These are phyloP conservation scores for Lacerta agilis DNA, from an alignment of 2,797 vertebrate genomes.

Conservation along the genomic window DNA sequence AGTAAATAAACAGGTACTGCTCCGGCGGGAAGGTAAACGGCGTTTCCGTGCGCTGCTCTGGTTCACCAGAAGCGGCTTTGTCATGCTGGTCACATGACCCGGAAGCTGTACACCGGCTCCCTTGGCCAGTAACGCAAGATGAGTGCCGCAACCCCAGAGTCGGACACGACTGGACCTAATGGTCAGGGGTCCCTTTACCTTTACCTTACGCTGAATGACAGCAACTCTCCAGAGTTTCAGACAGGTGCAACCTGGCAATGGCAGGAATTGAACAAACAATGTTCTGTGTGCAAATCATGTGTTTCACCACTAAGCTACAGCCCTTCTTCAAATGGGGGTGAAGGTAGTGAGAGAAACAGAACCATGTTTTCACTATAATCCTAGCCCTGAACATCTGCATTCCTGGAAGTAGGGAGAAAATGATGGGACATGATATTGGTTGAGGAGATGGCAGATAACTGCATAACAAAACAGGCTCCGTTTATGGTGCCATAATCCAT, in stretches of 20 bases:
- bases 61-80: no score
- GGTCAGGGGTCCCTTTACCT: no score
- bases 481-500: neutral
- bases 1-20: no score
- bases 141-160: no score
- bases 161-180: no score
- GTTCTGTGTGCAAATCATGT: neutral
- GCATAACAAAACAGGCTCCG: neutral
- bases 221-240: neutral
- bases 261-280: neutral
- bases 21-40: no score
- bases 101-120: no score
- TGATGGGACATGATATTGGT: neutral
- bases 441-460: neutral
- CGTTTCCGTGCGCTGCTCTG: no score
- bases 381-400: neutral
- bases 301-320: neutral
- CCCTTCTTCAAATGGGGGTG: neutral
- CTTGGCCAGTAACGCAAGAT: no score
- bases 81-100: no score
- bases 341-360: neutral
- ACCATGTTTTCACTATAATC: neutral
- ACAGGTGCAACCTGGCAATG: neutral
- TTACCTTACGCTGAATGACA: neutral
- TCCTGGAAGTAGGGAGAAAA: neutral